Conservation (phyloP, 1,140 invertebrate genomes). For the Hyphantria cunea region DNA sequence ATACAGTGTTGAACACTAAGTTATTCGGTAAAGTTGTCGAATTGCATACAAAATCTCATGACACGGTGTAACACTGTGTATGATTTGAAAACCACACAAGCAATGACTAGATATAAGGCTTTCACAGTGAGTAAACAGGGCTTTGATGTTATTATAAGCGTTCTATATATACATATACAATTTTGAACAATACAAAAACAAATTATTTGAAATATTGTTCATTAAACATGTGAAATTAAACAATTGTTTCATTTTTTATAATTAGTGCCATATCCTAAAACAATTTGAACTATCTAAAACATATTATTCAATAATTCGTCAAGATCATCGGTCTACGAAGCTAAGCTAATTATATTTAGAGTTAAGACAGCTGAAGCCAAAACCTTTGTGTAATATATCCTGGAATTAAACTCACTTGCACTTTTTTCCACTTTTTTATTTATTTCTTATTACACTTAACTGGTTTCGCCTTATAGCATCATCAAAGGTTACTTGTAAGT, state of each 20-base stretch:
- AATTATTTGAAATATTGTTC: slow-evolving; percentile 77
- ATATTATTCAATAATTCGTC: background rate
- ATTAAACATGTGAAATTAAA: slow-evolving; percentile 73
- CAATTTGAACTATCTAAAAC: background rate
- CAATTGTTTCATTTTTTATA: slow-evolving; percentile 44
- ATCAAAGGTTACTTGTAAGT: too few relatives aligned
- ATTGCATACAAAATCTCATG: background rate
- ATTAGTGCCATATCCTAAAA: background rate
- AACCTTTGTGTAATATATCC: too few relatives aligned
- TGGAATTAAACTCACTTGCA: too few relatives aligned
- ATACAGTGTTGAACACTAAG: slow-evolving; percentile 14
- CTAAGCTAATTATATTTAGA: too few relatives aligned
- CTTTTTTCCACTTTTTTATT: too few relatives aligned
- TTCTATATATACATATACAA: slow-evolving; percentile 77
- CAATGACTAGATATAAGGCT: slow-evolving; percentile 65
- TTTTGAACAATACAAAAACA: slow-evolving; percentile 72
- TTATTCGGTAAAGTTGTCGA: background rate
- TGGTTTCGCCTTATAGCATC: too few relatives aligned
- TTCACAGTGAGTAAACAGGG: slow-evolving; percentile 75
- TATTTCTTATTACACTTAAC: too few relatives aligned
- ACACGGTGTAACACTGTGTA: slow-evolving; percentile 25
- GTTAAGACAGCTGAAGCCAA: too few relatives aligned
- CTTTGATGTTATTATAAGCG: slow-evolving; percentile 71
- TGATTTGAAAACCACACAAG: slow-evolving; percentile 22
- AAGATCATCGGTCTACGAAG: too few relatives aligned